Conservation (phyloP, 2,797 vertebrate species). For the Glossophaga mutica region DNA sequence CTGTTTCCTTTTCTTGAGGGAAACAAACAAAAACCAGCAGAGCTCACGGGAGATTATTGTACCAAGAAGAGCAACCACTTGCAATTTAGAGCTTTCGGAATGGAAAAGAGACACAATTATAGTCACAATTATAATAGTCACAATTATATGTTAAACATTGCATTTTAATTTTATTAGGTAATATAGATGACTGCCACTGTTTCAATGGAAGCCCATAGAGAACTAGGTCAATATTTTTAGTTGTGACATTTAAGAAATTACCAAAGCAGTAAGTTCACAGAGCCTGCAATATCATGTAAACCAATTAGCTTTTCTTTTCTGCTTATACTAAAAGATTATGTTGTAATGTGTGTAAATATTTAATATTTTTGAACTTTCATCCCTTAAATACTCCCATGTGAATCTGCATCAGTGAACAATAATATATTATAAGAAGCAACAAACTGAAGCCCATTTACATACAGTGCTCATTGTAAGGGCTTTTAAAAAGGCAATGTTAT, state of each 20-base stretch:
- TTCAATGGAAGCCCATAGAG: neutral
- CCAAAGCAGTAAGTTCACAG: conserved; percentile 50
- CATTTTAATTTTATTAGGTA: conserved; percentile 48
- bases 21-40: neutral
- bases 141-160: conserved; percentile 15
- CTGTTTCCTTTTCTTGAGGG: neutral
- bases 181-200: neutral
- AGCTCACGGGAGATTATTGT: neutral
- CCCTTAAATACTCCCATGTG: conserved; percentile 14
- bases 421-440: neutral
- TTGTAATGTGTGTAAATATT: conserved; percentile 60
- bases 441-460: neutral
- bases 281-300: neutral
- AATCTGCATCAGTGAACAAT: neutral
- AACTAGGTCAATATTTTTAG: conserved; percentile 54
- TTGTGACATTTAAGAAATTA: conserved; percentile 62
- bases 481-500: neutral
- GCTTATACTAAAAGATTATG: neutral
- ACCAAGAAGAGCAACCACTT: neutral
- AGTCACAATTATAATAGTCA: neutral
- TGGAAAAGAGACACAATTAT: neutral
- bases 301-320: conserved; percentile 44
- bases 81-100: neutral
- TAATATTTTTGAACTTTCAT: conserved; percentile 52
- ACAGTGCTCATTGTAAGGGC: neutral